phyloP scores from a whole-genome alignment of 2,888 invertebrate genomes.

The Drosophila mimica region DNA sequence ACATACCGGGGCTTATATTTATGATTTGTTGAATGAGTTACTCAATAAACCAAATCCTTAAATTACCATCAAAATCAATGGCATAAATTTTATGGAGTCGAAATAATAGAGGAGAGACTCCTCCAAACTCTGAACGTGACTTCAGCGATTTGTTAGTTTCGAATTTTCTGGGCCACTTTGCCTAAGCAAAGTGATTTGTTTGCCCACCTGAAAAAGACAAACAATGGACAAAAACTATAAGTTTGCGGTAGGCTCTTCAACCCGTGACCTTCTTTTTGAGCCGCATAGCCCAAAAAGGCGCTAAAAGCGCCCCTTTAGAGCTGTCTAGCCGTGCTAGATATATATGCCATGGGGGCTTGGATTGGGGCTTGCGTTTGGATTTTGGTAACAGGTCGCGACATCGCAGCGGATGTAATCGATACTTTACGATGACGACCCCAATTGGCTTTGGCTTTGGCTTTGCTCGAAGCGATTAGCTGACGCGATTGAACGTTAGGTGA shows the following conservation, averaged over 20 bases:
- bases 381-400: constrained; percentile 65
- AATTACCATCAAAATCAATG: constrained; percentile 31
- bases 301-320: constrained; percentile 7
- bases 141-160: constrained; percentile 54
- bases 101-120: neutral
- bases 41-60: constrained; percentile 50
- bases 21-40: constrained; percentile 19
- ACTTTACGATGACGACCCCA: constrained; percentile 58
- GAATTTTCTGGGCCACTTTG: constrained; percentile 76
- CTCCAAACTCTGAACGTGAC: constrained; percentile 28
- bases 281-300: constrained; percentile 42
- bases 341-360: neutral
- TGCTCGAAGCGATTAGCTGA: constrained; percentile 43
- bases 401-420: constrained; percentile 71
- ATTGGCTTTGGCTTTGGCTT: constrained; percentile 43
- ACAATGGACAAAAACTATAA: constrained; percentile 55
- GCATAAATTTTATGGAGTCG: constrained; percentile 14
- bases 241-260: constrained; percentile 70
- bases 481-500: constrained; percentile 26
- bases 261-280: constrained; percentile 63
- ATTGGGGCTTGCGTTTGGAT: constrained; percentile 1
- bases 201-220: constrained; percentile 59
- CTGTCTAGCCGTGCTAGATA: neutral
- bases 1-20: neutral
- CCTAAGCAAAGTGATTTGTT: constrained; percentile 44